Base-by-base conservation (phyloP, 2,888 invertebrate genomes). In the Apantesis nais region DNA sequence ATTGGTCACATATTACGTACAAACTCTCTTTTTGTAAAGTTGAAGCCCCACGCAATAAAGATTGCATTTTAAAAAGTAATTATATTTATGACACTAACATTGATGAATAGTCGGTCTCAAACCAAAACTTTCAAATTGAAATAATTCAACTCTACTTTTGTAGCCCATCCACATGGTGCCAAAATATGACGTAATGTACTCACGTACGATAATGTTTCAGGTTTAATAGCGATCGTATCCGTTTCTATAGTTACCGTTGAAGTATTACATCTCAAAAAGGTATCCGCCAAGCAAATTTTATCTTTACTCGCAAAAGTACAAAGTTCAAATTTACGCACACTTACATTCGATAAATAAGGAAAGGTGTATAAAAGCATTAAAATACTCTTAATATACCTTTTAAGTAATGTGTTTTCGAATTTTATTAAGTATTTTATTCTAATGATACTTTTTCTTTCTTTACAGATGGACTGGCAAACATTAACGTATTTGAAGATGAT, bases 401-500 rank as follows among this genome's bases (percentile, higher is more conserved):
- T n/a, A 29, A 29, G 31, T 52, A 65, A 34, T n/a, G n/a, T 1
- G 2, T 2, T 34, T 7, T n/a, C 34, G 12, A 37, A 34, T n/a
- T 31, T 44, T 0, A 34, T 7, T 14, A 44, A 31, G 2, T 7
- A 31, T n/a, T 48, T 34, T 22, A 16, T 67, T 37, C 14, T 44
- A 4, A 61, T n/a, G 31, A 22, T 1, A 22, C 16, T 63, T 79
- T 78, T 70, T 75, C 71, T 69, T 92, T 91, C 86, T 89, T 84
- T 79, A 72, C 93, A 93, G 93, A 93, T 93, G 92, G 89, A 89
- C 77, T 90, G 89, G 89, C 79, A 81, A 29, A 9, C 66, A 63
- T 55, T 69, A 72, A 62, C 66, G 66, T 72, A 72, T 78, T 73
- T 60, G 62, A 67, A 71, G 64, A 71, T 52, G 62, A 78, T 64